A percentile compares a stretch with the other conserved stretches of the same genome.
Conservation (phyloP, 2,797 vertebrate genomes). For the Scomberomorus guttatus region DNA sequence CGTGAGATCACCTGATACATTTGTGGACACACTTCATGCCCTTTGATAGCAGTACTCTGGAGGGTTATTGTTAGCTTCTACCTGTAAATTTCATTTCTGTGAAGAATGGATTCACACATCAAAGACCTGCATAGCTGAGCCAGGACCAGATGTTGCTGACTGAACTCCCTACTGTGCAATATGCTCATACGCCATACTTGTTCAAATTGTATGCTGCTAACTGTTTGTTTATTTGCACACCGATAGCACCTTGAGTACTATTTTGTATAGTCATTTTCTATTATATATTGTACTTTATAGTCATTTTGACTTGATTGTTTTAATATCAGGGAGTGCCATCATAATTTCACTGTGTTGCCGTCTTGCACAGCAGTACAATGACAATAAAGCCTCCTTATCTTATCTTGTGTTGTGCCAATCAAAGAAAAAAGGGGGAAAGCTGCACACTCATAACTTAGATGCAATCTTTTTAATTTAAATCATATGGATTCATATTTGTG, state of each 20-base stretch:
- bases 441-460: background rate
- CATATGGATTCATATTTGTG: background rate
- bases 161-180: too few species aligned
- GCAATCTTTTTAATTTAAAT: background rate
- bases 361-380: too few species aligned
- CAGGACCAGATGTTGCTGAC: conserved; percentile 8
- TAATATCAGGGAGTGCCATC: too few species aligned
- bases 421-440: conserved; percentile 12
- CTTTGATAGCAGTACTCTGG: background rate
- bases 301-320: too few species aligned
- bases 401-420: conserved; percentile 16
- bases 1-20: background rate
- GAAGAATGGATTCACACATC: conserved; percentile 36
- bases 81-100: conserved; percentile 11
- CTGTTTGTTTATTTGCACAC: too few species aligned
- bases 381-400: too few species aligned
- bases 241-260: too few species aligned
- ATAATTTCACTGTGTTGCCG: too few species aligned
- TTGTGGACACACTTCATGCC: background rate
- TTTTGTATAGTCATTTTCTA: too few species aligned
- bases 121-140: conserved; percentile 33
- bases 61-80: background rate
- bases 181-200: too few species aligned
- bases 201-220: too few species aligned
- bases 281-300: too few species aligned